These are phyloP conservation scores for Lasioglossum albipes DNA, from an alignment of 1,140 invertebrate species.

Conservation along the genomic window DNA sequence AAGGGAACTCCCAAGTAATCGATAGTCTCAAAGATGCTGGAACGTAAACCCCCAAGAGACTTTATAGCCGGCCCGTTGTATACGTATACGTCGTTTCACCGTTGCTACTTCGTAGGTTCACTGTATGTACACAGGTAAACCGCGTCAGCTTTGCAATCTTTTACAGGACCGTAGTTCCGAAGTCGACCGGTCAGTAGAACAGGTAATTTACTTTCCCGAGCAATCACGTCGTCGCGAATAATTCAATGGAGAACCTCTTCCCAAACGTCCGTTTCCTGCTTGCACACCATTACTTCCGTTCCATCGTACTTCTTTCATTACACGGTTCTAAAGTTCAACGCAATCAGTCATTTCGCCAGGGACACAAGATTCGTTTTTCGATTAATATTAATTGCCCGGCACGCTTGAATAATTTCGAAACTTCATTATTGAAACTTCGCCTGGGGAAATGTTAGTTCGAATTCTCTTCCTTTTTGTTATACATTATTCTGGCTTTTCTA, in stretches of 20 bases:
- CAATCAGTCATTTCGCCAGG: background rate
- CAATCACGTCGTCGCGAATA: constrained; percentile 57
- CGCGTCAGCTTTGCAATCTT: constrained; percentile 53
- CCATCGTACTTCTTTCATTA: background rate
- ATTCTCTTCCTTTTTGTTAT: no score
- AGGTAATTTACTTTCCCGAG: constrained; percentile 58
- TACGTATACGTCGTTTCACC: constrained; percentile 27
- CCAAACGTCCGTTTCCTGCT: background rate
- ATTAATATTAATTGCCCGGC: no score
- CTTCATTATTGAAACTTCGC: no score
- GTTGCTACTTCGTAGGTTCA: constrained; percentile 19
- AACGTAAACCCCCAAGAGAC: constrained; percentile 48
- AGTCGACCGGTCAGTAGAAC: constrained; percentile 44
- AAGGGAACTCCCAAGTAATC: constrained; percentile 49
- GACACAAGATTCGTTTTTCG: no score
- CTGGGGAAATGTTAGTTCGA: no score
- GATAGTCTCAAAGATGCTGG: constrained; percentile 55
- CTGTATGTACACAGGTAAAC: constrained; percentile 43
- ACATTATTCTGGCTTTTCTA: no score
- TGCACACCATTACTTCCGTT: background rate
- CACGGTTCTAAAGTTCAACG: background rate
- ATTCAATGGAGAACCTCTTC: constrained; percentile 42
- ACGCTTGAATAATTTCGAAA: no score
- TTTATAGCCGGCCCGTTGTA: constrained; percentile 44
- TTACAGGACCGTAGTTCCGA: constrained; percentile 49